Evolutionary conservation across 2,888 invertebrate species (phyloP).

Genomic region (Heliconius aoede): DNA sequence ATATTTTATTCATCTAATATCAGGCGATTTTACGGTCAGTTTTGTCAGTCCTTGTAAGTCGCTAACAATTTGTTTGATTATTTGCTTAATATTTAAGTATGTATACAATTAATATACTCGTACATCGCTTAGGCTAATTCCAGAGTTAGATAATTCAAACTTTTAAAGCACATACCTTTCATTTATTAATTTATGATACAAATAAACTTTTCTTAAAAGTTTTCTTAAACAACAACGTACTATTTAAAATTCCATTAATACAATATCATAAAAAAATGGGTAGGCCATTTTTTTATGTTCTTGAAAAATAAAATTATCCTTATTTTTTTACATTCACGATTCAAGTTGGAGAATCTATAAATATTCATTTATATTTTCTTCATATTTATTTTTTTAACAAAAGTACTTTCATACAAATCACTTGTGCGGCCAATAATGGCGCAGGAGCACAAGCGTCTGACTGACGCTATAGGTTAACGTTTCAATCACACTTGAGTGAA

Average conservation of each 20-base stretch:
- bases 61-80: slow-evolving; percentile 8
- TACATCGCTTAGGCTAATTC: not conserved
- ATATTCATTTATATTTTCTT: no score
- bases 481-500: no score
- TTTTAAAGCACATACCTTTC: not conserved
- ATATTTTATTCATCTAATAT: slow-evolving; percentile 41
- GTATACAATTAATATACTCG: not conserved
- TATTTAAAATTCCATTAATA: not conserved
- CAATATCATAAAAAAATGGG: no score
- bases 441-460: no score
- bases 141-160: not conserved
- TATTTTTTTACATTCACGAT: not conserved
- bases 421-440: no score
- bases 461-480: no score
- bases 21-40: slow-evolving; percentile 27
- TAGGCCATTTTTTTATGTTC: not conserved
- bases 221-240: no score
- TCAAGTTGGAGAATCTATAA: no score
- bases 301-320: not conserved
- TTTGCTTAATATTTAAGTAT: not conserved
- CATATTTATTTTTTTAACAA: no score
- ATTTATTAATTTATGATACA: not conserved
- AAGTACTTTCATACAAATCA: no score
- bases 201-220: not conserved
- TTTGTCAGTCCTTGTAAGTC: slow-evolving; percentile 14